phyloP scores from a whole-genome alignment of 2,113 vertebrate species.

The Psammodynastes pulverulentus region DNA sequence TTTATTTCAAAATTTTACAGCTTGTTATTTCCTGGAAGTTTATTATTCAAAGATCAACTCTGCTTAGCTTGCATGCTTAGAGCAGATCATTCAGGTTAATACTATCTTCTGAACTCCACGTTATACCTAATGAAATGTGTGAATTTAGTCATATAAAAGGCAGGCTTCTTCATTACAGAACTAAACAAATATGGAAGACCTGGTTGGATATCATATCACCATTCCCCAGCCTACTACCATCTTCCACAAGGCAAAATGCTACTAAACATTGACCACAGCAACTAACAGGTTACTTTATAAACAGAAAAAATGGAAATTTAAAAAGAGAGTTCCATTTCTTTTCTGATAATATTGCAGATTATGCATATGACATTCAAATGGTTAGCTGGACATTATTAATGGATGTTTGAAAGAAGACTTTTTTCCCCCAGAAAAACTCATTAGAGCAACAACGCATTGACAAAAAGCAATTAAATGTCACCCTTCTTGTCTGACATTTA shows the following conservation, averaged over 20 bases:
- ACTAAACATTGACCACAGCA: not conserved
- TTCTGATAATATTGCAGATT: not conserved
- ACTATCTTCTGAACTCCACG: not conserved
- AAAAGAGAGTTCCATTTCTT: not conserved
- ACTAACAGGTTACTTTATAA: not conserved
- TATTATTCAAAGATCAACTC: not conserved
- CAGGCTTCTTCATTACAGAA: not conserved
- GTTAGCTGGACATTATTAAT: not conserved
- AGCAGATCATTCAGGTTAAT: not conserved
- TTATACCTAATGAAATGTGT: not conserved
- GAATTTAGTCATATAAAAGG: not conserved
- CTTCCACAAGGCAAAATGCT: not conserved
- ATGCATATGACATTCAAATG: not conserved
- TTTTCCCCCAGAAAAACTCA: slow-evolving; percentile 5
- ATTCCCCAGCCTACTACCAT: not conserved
- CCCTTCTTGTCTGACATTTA: slow-evolving; percentile 53
- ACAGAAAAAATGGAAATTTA: slow-evolving; percentile 10
- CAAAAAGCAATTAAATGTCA: slow-evolving; percentile 57
- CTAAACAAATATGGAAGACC: not conserved
- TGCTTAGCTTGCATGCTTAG: not conserved
- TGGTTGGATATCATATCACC: not conserved
- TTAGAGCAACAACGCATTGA: not conserved
- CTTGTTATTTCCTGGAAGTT: not conserved
- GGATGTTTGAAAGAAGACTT: not conserved
- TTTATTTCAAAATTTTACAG: not conserved